Evolutionary conservation across 2,888 invertebrate species (phyloP).

Genomic region (Stenodema calcarata): DNA sequence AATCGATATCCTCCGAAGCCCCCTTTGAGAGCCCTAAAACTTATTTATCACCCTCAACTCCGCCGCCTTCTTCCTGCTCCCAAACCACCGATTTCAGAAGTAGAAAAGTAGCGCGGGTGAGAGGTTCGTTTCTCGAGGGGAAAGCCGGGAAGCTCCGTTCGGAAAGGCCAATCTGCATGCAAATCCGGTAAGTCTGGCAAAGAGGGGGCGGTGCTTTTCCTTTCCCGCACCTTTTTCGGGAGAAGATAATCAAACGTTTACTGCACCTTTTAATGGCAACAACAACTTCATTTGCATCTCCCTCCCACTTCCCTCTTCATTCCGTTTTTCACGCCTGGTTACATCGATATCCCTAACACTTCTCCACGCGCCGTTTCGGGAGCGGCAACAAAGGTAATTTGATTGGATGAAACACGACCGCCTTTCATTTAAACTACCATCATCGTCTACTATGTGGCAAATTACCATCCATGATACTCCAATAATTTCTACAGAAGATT

Average conservation of each 20-base stretch:
- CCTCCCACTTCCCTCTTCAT: background rate
- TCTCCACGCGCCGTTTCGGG: background rate
- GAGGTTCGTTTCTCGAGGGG: background rate
- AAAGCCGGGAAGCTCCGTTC: background rate
- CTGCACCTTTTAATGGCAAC: slow-evolving; percentile 31
- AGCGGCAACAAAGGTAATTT: background rate
- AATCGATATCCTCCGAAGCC: background rate
- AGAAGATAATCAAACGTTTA: slow-evolving; percentile 45
- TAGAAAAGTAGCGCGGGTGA: background rate
- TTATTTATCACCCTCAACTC: slow-evolving; percentile 1
- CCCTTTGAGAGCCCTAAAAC: background rate
- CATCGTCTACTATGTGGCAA: too few relatives aligned
- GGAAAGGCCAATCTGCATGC: slow-evolving; percentile 31
- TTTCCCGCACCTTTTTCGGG: background rate
- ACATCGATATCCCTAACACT: background rate
- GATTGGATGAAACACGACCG: background rate
- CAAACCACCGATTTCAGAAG: background rate
- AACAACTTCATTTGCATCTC: slow-evolving; percentile 42
- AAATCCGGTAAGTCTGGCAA: background rate
- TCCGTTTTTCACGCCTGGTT: background rate
- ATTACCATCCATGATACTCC: too few relatives aligned
- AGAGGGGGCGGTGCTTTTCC: background rate
- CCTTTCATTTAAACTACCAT: too few relatives aligned
- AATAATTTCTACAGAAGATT: too few relatives aligned
- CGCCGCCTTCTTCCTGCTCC: background rate